Evolutionary conservation across 2,888 invertebrate genomes (phyloP).

Genomic region (Platypus cylindrus): DNA sequence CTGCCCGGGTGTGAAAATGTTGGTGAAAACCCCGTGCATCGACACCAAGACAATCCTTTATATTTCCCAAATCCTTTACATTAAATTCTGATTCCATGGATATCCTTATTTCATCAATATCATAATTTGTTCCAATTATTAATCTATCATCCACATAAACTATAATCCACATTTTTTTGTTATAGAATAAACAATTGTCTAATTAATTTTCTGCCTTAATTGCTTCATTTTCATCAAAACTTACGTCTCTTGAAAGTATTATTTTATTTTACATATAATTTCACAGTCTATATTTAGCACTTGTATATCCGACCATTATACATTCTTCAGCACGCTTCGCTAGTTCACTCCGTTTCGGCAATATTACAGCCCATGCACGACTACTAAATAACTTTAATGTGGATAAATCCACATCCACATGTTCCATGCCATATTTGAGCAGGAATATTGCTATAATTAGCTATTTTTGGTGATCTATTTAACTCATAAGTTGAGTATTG

Average conservation of each 20-base stretch:
- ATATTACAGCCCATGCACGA: conserved; percentile 15
- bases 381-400: conserved; percentile 19
- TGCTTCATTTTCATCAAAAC: conserved; percentile 6
- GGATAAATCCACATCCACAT: conserved; percentile 15
- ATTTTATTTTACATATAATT: conserved; percentile 15
- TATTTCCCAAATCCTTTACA: not conserved
- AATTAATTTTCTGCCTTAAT: conserved; percentile 3
- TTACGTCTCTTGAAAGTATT: conserved; percentile 14
- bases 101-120: not conserved
- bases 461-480: conserved; percentile 16
- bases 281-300: conserved; percentile 18
- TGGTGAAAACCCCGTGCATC: no score
- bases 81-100: not conserved
- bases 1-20: no score
- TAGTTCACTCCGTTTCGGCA: conserved; percentile 18
- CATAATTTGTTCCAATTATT: not conserved
- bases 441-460: conserved; percentile 14
- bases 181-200: not conserved
- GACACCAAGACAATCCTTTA: not conserved
- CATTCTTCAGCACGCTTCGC: conserved; percentile 15
- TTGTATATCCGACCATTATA: conserved; percentile 19
- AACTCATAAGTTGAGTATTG: conserved; percentile 18
- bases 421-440: conserved; percentile 15
- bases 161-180: not conserved
- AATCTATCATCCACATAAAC: not conserved